Evolutionary conservation across 1,140 invertebrate species (phyloP).

Genomic region (Ericerus pela): DNA sequence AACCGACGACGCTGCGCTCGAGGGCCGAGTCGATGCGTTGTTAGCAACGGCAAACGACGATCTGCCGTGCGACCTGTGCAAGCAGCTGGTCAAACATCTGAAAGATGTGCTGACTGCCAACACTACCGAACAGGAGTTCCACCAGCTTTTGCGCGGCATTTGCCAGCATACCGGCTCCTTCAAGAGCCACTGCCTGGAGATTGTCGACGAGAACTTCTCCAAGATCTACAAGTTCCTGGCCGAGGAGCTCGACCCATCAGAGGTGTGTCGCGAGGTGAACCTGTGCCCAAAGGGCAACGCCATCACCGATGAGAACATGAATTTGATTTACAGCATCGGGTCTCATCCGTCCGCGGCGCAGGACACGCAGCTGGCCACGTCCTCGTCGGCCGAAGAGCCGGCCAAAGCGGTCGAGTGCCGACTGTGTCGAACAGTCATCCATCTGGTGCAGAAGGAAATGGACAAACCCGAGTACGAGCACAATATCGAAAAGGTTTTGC

Average conservation of each 20-base stretch:
- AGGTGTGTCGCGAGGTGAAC: constrained; percentile 50
- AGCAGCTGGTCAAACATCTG: constrained; percentile 61
- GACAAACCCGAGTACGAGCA: constrained; percentile 48
- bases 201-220: constrained; percentile 63
- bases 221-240: constrained; percentile 55
- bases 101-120: constrained; percentile 66
- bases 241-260: constrained; percentile 47
- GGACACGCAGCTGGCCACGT: constrained; percentile 19
- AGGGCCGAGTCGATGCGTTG: neutral
- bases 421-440: constrained; percentile 5
- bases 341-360: neutral
- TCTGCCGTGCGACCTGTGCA: constrained; percentile 67
- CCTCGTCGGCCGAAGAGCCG: constrained; percentile 35
- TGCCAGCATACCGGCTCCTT: constrained; percentile 62
- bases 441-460: constrained; percentile 36
- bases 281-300: constrained; percentile 41
- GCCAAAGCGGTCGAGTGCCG: constrained; percentile 17
- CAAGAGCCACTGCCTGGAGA: constrained; percentile 36
- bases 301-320: constrained; percentile 15
- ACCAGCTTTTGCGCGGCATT: constrained; percentile 54
- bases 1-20: constrained; percentile 6
- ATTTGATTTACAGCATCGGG: constrained; percentile 7
- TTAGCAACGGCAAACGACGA: constrained; percentile 36
- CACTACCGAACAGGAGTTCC: constrained; percentile 68
- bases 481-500: constrained; percentile 45